These are phyloP conservation scores for Helicolenus hilgendorfi DNA, from an alignment of 2,797 vertebrate species.

Conservation along the genomic window DNA sequence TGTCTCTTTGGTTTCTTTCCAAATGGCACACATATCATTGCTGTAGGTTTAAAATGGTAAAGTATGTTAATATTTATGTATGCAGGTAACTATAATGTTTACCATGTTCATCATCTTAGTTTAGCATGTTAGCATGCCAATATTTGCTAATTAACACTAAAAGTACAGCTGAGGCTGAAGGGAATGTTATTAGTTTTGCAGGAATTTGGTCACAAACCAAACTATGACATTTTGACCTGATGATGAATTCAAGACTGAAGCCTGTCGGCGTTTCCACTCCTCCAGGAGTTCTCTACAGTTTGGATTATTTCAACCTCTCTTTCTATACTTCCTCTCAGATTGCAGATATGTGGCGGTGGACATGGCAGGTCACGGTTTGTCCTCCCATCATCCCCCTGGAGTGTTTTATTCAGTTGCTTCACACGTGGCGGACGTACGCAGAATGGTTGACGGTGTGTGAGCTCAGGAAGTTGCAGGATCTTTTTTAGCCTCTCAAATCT, in stretches of 20 bases:
- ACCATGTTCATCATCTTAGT: no score
- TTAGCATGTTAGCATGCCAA: no score
- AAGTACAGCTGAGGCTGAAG: not conserved
- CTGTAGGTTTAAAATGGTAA: no score
- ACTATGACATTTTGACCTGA: accelerated
- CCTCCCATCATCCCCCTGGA: conserved; percentile 91
- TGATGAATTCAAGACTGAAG: not conserved
- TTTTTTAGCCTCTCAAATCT: not conserved
- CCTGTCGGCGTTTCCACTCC: no score
- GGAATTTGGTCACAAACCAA: not conserved
- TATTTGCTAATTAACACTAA: no score
- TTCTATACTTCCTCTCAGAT: conserved; percentile 75
- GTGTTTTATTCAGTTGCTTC: conserved; percentile 84
- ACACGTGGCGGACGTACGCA: conserved; percentile 88
- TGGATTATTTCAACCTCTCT: not conserved
- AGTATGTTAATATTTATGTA: no score
- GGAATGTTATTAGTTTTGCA: not conserved
- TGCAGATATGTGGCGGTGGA: conserved; percentile 91
- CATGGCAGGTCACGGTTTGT: conserved; percentile 92
- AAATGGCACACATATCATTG: no score
- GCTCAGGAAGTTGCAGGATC: not conserved
- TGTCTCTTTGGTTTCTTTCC: no score
- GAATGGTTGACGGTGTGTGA: conserved; percentile 86
- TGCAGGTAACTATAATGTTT: no score
- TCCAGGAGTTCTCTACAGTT: no score